Conservation (phyloP, 2,888 invertebrate genomes). For the Caenorhabditis parvicauda region DNA sequence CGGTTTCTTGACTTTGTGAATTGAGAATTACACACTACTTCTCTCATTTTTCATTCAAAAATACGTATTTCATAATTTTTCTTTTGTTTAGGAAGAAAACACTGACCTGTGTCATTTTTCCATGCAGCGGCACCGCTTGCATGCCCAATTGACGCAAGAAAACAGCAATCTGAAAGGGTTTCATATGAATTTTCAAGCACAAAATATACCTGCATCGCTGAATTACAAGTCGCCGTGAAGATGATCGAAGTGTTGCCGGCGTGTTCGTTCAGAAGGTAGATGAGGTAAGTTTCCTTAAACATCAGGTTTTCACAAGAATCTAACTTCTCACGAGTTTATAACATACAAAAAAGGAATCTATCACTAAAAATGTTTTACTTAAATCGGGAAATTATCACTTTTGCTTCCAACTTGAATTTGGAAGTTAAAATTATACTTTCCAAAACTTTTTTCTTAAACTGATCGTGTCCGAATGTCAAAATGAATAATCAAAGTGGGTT, state of each 20-base stretch:
- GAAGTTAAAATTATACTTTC: too few relatives aligned
- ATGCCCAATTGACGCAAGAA: constrained; percentile 86
- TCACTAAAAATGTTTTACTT: too few relatives aligned
- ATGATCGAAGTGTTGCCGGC: constrained; percentile 91
- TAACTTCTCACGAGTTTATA: too few relatives aligned
- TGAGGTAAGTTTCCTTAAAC: constrained; percentile 87
- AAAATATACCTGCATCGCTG: constrained; percentile 73
- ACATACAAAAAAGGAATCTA: too few relatives aligned
- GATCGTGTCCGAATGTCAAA: too few relatives aligned
- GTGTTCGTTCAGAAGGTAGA: constrained; percentile 89
- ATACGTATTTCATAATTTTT: not conserved
- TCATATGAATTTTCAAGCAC: not conserved
- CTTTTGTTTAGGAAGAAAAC: not conserved
- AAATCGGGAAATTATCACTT: too few relatives aligned
- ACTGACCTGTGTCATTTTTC: constrained; percentile 86
- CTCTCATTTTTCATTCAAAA: too few relatives aligned
- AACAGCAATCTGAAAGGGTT: constrained; percentile 71
- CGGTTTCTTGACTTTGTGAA: too few relatives aligned
- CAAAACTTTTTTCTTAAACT: too few relatives aligned
- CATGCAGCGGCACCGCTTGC: constrained; percentile 89
- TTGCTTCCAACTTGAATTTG: too few relatives aligned
- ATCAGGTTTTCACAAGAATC: too few relatives aligned
- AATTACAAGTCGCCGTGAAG: constrained; percentile 91
- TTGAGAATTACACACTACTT: too few relatives aligned
- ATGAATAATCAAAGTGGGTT: not conserved